These are phyloP conservation scores for Brachypodius melanocephalos DNA, from an alignment of 2,113 vertebrate genomes.

Conservation along the genomic window DNA sequence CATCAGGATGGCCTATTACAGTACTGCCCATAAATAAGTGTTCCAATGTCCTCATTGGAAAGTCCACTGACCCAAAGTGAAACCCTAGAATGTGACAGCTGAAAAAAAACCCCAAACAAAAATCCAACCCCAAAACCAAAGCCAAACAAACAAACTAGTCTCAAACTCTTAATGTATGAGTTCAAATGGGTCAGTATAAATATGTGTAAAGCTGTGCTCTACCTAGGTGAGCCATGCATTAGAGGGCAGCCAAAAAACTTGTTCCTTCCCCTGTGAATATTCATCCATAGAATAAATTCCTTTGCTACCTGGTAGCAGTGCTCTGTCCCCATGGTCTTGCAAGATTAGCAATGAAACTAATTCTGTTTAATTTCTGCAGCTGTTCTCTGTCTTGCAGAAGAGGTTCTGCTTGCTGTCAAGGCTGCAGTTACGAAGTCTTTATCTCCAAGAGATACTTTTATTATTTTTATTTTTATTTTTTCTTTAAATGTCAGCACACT, in stretches of 20 bases:
- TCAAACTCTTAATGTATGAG: not conserved
- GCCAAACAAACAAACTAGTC: not conserved
- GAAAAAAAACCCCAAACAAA: not conserved
- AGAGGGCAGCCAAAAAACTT: not conserved
- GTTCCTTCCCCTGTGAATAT: not conserved
- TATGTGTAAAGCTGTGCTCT: not conserved
- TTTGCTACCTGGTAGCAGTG: not conserved
- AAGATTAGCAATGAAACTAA: not conserved
- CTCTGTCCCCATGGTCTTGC: not conserved
- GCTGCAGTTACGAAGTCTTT: not conserved
- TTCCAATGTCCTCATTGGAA: not conserved
- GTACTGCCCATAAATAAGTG: not conserved
- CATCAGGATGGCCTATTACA: not conserved
- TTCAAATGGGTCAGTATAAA: not conserved
- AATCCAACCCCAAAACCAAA: not conserved
- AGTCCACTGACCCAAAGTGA: not conserved
- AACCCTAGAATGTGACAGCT: fast-evolving
- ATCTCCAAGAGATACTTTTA: not conserved
- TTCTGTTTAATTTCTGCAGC: not conserved
- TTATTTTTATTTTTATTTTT: not conserved
- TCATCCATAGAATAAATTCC: not conserved
- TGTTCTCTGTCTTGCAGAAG: not conserved
- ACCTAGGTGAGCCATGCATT: not conserved
- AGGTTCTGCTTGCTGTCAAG: not conserved
- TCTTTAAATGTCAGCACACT: slow-evolving; percentile 23